Evolutionary conservation across 2,113 vertebrate species (phyloP).

Genomic region (Ctenodactylus gundi): DNA sequence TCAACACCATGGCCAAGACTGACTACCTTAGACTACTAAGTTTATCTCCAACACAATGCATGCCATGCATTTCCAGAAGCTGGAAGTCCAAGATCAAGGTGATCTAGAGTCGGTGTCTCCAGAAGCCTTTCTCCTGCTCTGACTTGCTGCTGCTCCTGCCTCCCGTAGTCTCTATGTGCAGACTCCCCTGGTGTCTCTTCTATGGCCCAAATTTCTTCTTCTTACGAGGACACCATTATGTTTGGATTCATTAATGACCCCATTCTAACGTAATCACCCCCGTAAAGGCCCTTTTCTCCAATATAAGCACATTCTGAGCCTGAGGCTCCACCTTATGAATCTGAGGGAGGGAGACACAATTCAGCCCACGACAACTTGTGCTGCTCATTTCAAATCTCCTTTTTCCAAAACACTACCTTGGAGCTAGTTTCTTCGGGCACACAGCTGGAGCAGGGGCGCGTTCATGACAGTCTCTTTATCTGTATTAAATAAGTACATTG

Average conservation of each 20-base stretch:
- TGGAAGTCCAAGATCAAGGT: background rate
- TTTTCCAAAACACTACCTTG: background rate
- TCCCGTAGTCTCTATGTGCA: background rate
- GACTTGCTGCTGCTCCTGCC: background rate
- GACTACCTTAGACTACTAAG: background rate
- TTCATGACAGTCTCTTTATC: background rate
- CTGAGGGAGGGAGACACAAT: background rate
- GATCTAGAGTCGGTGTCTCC: background rate
- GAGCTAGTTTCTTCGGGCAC: background rate
- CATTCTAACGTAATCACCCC: background rate
- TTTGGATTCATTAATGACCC: background rate
- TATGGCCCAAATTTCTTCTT: background rate
- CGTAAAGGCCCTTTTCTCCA: background rate
- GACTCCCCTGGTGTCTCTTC: background rate
- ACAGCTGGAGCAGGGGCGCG: too few relatives aligned
- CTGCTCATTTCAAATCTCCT: background rate
- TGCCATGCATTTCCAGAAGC: background rate
- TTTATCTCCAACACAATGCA: background rate
- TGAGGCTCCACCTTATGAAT: background rate
- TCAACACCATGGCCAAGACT: too few relatives aligned
- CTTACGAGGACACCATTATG: background rate
- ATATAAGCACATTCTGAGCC: background rate
- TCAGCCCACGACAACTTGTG: background rate
- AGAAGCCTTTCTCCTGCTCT: background rate
- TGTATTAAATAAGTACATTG: background rate